Percentiles rank a stretch among this genome's conserved stretches.
These are phyloP conservation scores for Promerops cafer DNA, from an alignment of 2,113 vertebrate species.

Conservation along the genomic window DNA sequence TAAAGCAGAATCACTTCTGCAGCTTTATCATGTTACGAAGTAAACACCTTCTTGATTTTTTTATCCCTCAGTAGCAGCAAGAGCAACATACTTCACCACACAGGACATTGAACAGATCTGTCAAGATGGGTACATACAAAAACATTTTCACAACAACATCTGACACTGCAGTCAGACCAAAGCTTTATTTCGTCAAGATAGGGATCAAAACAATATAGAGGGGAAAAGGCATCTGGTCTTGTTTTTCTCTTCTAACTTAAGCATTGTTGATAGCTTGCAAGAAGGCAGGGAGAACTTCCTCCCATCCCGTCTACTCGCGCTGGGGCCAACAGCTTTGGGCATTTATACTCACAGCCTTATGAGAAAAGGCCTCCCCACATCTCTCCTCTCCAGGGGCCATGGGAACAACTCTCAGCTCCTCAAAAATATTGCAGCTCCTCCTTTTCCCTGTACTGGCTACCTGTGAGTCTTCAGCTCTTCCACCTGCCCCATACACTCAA, in stretches of 20 bases:
- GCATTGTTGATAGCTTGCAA: neutral
- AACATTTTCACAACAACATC: neutral
- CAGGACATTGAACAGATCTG: neutral
- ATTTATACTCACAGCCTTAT: neutral
- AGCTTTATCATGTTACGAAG: neutral
- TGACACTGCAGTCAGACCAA: neutral
- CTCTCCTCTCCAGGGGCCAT: neutral
- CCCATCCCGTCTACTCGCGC: fast-evolving
- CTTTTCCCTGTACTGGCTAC: neutral
- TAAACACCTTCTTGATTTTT: neutral
- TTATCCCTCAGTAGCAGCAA: neutral
- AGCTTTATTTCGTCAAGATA: neutral
- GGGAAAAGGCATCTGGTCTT: neutral
- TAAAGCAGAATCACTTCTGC: neutral
- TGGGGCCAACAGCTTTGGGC: neutral
- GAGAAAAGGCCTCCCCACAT: neutral
- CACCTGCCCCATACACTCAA: neutral
- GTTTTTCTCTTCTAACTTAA: neutral
- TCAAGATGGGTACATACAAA: neutral
- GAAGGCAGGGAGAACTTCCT: neutral
- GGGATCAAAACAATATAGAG: neutral
- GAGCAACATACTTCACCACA: neutral
- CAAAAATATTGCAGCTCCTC: neutral
- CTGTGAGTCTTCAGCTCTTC: neutral
- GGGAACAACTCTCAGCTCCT: neutral